These are phyloP conservation scores for Liparis tanakae DNA, from an alignment of 2,797 vertebrate species.

Conservation along the genomic window DNA sequence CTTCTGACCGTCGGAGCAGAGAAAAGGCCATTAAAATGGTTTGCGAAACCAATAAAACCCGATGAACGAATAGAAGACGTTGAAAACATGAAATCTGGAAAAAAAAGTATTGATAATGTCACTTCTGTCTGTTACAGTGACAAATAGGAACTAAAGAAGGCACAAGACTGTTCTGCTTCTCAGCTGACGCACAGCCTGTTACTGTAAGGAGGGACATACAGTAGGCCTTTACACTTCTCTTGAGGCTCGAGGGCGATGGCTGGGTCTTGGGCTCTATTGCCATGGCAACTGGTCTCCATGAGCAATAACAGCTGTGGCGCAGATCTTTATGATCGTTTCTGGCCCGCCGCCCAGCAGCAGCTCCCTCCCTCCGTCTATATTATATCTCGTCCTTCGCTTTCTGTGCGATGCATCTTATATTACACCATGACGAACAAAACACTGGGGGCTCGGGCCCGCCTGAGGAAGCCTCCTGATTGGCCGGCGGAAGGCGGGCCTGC, in stretches of 20 bases:
- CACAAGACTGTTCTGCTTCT: not conserved
- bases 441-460: slow-evolving; percentile 25
- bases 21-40: not conserved
- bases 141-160: not conserved
- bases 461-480: slow-evolving; percentile 59
- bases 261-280: slow-evolving; percentile 32
- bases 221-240: slow-evolving; percentile 4
- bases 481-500: slow-evolving; percentile 14
- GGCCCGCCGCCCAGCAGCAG: slow-evolving; percentile 35
- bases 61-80: not conserved
- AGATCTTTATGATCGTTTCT: slow-evolving; percentile 52
- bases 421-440: slow-evolving; percentile 51
- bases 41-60: not conserved
- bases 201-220: slow-evolving; percentile 6
- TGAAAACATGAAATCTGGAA: not conserved
- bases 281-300: slow-evolving; percentile 58
- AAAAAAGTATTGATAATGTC: not conserved
- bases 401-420: slow-evolving; percentile 45
- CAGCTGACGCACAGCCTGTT: not conserved
- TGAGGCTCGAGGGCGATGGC: not conserved
- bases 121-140: not conserved
- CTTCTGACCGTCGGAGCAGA: slow-evolving; percentile 16
- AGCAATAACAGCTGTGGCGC: slow-evolving; percentile 57
- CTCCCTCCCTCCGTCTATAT: slow-evolving; percentile 13
- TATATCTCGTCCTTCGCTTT: slow-evolving; percentile 37